These are phyloP conservation scores for Polypterus senegalus DNA, from an alignment of 2,113 vertebrate genomes.

Conservation along the genomic window DNA sequence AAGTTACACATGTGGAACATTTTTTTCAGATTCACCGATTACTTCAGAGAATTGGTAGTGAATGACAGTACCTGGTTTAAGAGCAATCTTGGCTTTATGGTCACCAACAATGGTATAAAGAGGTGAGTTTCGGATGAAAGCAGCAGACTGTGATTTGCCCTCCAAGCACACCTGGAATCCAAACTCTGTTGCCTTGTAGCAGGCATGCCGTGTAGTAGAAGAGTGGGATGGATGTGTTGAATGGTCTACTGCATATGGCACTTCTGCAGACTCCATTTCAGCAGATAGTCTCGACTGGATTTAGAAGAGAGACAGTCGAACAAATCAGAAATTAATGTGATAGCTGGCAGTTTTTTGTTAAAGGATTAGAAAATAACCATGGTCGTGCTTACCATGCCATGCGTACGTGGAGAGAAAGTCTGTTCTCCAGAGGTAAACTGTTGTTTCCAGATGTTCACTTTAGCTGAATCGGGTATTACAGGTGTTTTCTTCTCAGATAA, in stretches of 20 bases:
- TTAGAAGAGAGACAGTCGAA: background rate
- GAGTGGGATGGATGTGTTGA: background rate
- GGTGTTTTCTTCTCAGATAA: slow-evolving; percentile 24
- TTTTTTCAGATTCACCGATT: too few species aligned
- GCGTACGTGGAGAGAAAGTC: background rate
- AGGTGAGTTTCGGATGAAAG: slow-evolving; percentile 11
- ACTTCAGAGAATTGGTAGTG: background rate
- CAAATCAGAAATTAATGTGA: background rate
- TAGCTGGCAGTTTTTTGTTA: too few species aligned
- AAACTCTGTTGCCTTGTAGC: slow-evolving; percentile 14
- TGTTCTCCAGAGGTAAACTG: slow-evolving; percentile 26
- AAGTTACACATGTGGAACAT: too few species aligned
- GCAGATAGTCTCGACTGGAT: slow-evolving; percentile 20
- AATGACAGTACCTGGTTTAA: slow-evolving; percentile 30
- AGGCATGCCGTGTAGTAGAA: slow-evolving; percentile 15
- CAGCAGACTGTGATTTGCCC: slow-evolving; percentile 19
- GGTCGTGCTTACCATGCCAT: too few species aligned
- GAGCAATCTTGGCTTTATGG: slow-evolving; percentile 18
- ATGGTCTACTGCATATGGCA: slow-evolving; percentile 9
- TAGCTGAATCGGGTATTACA: slow-evolving; percentile 22
- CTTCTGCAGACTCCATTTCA: slow-evolving; percentile 21
- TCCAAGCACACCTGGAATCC: slow-evolving; percentile 30
- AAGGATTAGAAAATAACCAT: too few species aligned
- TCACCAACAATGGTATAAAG: slow-evolving; percentile 24
- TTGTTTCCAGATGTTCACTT: slow-evolving; percentile 20